Evolutionary conservation across 1,140 invertebrate genomes (phyloP).

Genomic region (Philopotamus ludificatus): DNA sequence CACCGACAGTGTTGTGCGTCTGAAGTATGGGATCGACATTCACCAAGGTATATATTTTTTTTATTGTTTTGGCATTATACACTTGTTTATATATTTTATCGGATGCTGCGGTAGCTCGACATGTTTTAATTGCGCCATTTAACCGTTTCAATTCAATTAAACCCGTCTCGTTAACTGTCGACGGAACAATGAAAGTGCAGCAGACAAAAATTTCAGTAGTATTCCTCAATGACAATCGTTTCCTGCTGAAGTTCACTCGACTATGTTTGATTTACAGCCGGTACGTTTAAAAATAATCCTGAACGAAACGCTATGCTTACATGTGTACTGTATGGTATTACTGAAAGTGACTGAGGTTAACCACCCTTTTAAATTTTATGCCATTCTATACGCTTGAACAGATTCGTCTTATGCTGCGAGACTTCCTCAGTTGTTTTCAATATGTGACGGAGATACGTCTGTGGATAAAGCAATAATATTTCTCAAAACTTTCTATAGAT

Average conservation of each 20-base stretch:
- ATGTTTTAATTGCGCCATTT: too few relatives aligned
- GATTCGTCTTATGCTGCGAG: too few relatives aligned
- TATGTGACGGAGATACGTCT: too few relatives aligned
- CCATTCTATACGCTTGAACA: not conserved
- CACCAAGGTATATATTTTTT: constrained; percentile 18
- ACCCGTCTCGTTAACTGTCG: too few relatives aligned
- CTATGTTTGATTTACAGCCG: constrained; percentile 12
- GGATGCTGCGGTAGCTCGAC: too few relatives aligned
- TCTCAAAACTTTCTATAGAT: too few relatives aligned
- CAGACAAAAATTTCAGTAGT: too few relatives aligned
- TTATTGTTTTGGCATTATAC: not conserved
- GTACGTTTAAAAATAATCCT: constrained; percentile 15
- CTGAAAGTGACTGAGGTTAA: not conserved
- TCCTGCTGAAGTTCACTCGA: constrained; percentile 7
- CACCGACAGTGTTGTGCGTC: not conserved
- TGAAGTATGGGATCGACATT: constrained; percentile 22
- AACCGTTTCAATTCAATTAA: too few relatives aligned
- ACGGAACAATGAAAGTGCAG: too few relatives aligned
- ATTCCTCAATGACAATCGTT: constrained; percentile 11
- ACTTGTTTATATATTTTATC: too few relatives aligned
- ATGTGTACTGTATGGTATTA: too few relatives aligned
- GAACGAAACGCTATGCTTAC: not conserved
- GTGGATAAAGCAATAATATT: too few relatives aligned
- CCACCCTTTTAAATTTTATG: not conserved
- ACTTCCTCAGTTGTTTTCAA: not conserved